Evolutionary conservation across 1,140 invertebrate genomes (phyloP), one percentile per base, ranked within the genome.

Genomic region (Nixonia krombeini): DNA sequence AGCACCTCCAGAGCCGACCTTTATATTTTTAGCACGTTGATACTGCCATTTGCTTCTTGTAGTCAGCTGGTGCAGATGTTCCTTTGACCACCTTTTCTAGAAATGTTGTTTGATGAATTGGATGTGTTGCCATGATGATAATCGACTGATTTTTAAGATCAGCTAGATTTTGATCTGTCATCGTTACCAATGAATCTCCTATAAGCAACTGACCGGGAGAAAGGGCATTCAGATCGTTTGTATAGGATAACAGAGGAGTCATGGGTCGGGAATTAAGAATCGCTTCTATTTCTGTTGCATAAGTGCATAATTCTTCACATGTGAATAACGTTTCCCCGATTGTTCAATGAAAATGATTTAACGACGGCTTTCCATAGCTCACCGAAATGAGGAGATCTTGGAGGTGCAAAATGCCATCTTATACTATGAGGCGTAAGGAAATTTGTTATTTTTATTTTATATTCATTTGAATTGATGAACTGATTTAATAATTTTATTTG

Each of bases 331-430:
- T 9, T 10, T 38, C 21, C 13, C 63, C 64, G 12, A 71, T 21
- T 4, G 74, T 42, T 2, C 45, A 29, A 13, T 10, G 25, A 26
- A 29, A 45, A 45, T 26, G 25, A 33, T 23, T 47, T 47, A 2
- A 47, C 70, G 1, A 53, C 56, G 16, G 70, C 46, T 66, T 85
- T 82, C 80, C 81, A 84, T 4, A 78, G 31, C 9, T 81, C 82
- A 31, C 76, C 77, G 16, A 77, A 68, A 57, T 83, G 73, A 8
- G 79, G 76, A 8, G 71, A 61, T 17, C 15, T 2, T 9, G 79
- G 79, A n/a, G 78, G 68, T 16, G 9, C n/a, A 5, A 33, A 33
- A 2, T 10, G 8, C 44, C 29, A 47, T 9, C 4, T 26, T 26
- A 26, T 26, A 4, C 25, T 9, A 5, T 26, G 4, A 9, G 4